Evolutionary conservation across 2,888 invertebrate species (phyloP), one percentile per base, ranked within the genome.

Genomic region (Pseudoips prasinana): DNA sequence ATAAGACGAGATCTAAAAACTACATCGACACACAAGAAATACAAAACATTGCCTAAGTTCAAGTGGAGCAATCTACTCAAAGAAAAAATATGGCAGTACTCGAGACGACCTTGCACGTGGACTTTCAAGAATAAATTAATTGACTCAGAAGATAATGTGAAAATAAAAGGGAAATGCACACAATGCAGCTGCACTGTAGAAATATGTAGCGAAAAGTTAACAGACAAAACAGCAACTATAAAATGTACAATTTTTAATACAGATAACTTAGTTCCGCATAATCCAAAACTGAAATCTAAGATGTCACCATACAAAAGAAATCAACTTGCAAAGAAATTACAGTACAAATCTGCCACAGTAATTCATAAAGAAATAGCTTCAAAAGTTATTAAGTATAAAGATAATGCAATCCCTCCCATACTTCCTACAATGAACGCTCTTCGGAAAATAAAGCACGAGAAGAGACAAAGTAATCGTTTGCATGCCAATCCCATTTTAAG

Each of bases 61-160:
- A 30, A 30, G 22, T 30, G 30, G 30, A 30, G 30, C 22, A 30
- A 30, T 30, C 30, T 30, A 17, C 18, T 30, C 10, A 30, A 30
- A 22, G 24, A 22, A 24, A 25, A 25, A 25, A 25, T 25, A 25
- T 25, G 25, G 25, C 25, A 25, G 25, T 25, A 25, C 25, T 25
- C 25, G 25, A 25, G 25, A 25, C 25, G 25, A 25, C 25, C 25
- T 25, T 25, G 25, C 25, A 25, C 25, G 25, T 25, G 25, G 25
- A 25, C 25, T 25, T 25, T 25, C 25, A 25, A 25, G 25, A 25
- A 25, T 25, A 25, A 25, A 25, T 25, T 25, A 25, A 25, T 23
- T 8, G 7, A 24, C 10, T 24, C 9, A 24, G 10, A 10, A 24
- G 10, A 24, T 24, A 10, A 24, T 24, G 24, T 24, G 14, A 14